Evolutionary conservation across 37 sponge, comb jelly and placozoan genomes (phyloP).

Genomic region (Spongilla lacustris): DNA sequence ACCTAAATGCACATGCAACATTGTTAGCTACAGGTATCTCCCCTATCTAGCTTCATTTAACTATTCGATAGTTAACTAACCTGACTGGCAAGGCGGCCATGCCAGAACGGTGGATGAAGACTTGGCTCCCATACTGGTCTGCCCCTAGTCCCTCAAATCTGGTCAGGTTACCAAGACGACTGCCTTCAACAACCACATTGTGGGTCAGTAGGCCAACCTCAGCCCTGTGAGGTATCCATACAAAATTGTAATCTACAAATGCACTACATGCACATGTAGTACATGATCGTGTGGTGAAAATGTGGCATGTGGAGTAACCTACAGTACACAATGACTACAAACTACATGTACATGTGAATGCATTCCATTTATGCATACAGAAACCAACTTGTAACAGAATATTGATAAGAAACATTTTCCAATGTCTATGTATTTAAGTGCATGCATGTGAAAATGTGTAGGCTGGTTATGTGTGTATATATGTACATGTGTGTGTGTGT

Average conservation of each 20-base stretch:
- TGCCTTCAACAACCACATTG: slow-evolving; percentile 83
- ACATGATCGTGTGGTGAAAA: too few species aligned
- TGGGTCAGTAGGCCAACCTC: slow-evolving; percentile 88
- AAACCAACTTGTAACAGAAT: too few species aligned
- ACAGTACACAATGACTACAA: too few species aligned
- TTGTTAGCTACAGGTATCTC: too few species aligned
- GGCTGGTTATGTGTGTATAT: too few species aligned
- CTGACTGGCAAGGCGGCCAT: slow-evolving; percentile 78
- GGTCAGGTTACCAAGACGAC: slow-evolving; percentile 9
- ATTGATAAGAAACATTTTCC: not conserved
- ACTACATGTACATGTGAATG: too few species aligned
- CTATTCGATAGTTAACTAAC: slow-evolving; percentile 43
- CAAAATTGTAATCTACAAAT: too few species aligned
- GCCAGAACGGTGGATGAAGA: slow-evolving; percentile 82
- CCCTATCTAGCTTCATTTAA: too few species aligned
- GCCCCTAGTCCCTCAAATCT: slow-evolving; percentile 51
- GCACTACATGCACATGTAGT: not conserved
- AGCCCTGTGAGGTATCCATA: slow-evolving; percentile 49
- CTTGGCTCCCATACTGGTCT: slow-evolving; percentile 82
- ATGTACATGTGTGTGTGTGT: too few species aligned
- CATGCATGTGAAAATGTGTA: not conserved
- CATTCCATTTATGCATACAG: too few species aligned
- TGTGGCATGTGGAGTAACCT: too few species aligned
- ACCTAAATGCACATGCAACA: too few species aligned
- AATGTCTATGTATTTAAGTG: not conserved